These are phyloP conservation scores for Oppia nitens DNA, from an alignment of 1,140 invertebrate genomes.

Conservation along the genomic window DNA sequence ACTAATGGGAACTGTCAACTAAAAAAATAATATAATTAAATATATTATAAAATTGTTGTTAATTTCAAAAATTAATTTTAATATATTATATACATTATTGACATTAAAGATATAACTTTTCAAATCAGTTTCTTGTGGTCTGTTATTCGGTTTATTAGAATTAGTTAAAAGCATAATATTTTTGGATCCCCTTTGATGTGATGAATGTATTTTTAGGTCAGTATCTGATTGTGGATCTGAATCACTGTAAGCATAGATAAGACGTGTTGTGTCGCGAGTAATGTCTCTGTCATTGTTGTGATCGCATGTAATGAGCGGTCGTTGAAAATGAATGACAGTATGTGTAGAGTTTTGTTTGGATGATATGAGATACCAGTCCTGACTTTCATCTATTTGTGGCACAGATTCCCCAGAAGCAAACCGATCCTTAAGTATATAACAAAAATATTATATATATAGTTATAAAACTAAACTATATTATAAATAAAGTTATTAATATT, in stretches of 20 bases:
- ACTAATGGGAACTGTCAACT: slow-evolving; percentile 32
- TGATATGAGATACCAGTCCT: too few relatives aligned
- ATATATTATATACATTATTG: slow-evolving; percentile 47
- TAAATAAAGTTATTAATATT: too few relatives aligned
- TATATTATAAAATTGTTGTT: too few relatives aligned
- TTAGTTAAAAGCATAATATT: slow-evolving; percentile 38
- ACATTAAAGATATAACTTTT: slow-evolving; percentile 48
- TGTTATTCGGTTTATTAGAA: slow-evolving; percentile 24
- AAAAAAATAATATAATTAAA: slow-evolving; percentile 1
- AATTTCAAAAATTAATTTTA: neutral
- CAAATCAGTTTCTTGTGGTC: slow-evolving; percentile 32
- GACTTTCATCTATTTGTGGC: too few relatives aligned
- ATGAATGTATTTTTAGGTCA: slow-evolving; percentile 37
- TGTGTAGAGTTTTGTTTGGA: too few relatives aligned
- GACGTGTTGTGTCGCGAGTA: slow-evolving; percentile 55
- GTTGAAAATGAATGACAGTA: too few relatives aligned
- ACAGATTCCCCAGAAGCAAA: too few relatives aligned
- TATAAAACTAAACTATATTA: too few relatives aligned
- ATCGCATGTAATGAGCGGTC: too few relatives aligned
- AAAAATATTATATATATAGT: too few relatives aligned
- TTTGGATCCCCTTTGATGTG: slow-evolving; percentile 41
- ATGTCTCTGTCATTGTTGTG: too few relatives aligned
- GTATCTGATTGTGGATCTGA: slow-evolving; percentile 42
- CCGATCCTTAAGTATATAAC: too few relatives aligned
- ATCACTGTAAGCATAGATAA: slow-evolving; percentile 54